Evolutionary conservation across 1,140 invertebrate genomes (phyloP).

Genomic region (Drosophila watanabei): DNA sequence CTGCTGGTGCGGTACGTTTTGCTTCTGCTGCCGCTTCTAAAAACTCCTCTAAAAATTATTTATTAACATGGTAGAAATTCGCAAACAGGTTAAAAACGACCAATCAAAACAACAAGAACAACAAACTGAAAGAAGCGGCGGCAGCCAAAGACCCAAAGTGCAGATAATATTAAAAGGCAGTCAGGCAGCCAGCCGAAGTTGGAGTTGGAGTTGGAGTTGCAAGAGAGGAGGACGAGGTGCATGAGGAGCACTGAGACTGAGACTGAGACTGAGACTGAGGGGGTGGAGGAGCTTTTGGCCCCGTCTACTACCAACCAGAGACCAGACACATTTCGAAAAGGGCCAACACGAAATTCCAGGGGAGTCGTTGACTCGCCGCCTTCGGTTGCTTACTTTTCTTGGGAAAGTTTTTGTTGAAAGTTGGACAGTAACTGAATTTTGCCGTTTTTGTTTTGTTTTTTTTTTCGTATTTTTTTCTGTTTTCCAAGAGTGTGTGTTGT

Average conservation of each 20-base stretch:
- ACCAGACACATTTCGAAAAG: slow-evolving; percentile 82
- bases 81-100: slow-evolving; percentile 83
- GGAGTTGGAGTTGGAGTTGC: slow-evolving; percentile 36
- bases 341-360: slow-evolving; percentile 82
- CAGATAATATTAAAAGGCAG: slow-evolving; percentile 84
- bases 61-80: slow-evolving; percentile 84
- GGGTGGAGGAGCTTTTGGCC: slow-evolving; percentile 46
- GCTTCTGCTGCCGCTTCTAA: slow-evolving; percentile 54
- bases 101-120: slow-evolving; percentile 79
- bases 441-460: slow-evolving; percentile 45
- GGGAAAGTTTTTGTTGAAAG: slow-evolving; percentile 83
- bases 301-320: slow-evolving; percentile 53
- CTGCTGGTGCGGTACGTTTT: slow-evolving; percentile 74
- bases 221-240: slow-evolving; percentile 5
- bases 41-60: slow-evolving; percentile 84
- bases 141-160: slow-evolving; percentile 79
- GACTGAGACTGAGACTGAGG: slow-evolving; percentile 6
- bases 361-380: slow-evolving; percentile 76
- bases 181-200: slow-evolving; percentile 56
- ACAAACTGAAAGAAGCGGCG: slow-evolving; percentile 56
- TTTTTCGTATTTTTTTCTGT: slow-evolving; percentile 8
- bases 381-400: slow-evolving; percentile 79
- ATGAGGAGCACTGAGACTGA: background rate
- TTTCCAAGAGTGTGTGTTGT: slow-evolving; percentile 9
- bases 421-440: slow-evolving; percentile 64